Evolutionary conservation across 64 coral and sea anemone species (phyloP), one percentile per base, ranked within the genome.

Genomic region (Platygyra sinensis): DNA sequence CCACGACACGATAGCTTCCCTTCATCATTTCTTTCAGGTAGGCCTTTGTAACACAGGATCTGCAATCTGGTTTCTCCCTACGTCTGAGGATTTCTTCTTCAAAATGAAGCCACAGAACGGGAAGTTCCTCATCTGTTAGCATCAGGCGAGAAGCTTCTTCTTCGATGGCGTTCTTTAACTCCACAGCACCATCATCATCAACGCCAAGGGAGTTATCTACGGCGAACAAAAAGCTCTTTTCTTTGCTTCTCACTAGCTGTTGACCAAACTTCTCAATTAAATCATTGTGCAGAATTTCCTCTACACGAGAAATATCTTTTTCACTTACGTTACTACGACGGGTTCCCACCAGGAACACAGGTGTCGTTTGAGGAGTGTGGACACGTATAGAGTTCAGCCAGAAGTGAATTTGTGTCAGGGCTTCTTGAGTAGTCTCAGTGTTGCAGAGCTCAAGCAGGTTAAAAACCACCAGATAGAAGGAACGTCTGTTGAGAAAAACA

Each of bases 341-440:
- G 25, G 94, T 96, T 72, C 94, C 94, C 29, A 96, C 94, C 1
- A 96, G 79, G 59, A 96, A 92, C 10, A 96, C 72, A 0, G 94
- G 90, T 22, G 90, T 89, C 28, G 86, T 51, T 15, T 72, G 71
- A 31, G 86, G 67, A 49, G 94, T 92, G 74, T 96, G 90, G 2
- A 91, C 86, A 39, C 87, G 84, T 18, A 96, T 86, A 20, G 94
- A 96, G 73, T 96, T 96, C 8, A 96, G 79, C 94, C 94, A 96
- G 73, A 92, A 96, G 15, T 82, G 86, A 8, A 96, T 24, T 22
- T 79, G 16, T 13, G 71, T 14, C 13, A 96, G 20, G 6, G 83
- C 63, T 29, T 89, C 0, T 12, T 12, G 0, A 33, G 8, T 67
- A 7, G 30, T 75, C n/a, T 85, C 31, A 32, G 24, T 42, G 22